Base-by-base conservation (phyloP, 2,797 vertebrate species). In the Chaunax sp. region DNA sequence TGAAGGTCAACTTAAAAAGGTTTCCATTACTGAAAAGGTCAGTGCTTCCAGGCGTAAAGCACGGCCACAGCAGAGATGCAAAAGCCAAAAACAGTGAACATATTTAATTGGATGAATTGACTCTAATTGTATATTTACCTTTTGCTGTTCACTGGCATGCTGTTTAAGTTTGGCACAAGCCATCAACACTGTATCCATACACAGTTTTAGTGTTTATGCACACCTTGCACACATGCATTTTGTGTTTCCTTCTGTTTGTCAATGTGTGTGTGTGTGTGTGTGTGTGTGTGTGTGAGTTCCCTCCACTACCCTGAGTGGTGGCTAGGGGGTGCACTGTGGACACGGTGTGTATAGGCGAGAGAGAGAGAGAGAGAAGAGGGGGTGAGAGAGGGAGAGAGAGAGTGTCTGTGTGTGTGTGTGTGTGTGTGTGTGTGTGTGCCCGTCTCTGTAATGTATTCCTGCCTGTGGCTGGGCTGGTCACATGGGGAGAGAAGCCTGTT, bases 391-490 rank as follows among this genome's bases (percentile, higher is more conserved):
- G 46, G 30, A 10, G 49, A 16, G 33, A 15, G n/a, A 3, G 62
- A 1, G 62, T 6, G 28, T 5, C 5, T 9, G 33, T 9, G 33
- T 9, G 33, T 3, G 57, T 4, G 70, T 2, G 41, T 10, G 49
- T 7, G 53, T 2, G 45, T 3, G 44, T 14, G 30, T 4, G 33
- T 19, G 40, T 7, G 53, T 28, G 26, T 6, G 49, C 15, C 64
- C 8, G 80, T 84, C 68, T 87, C 80, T 37, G 85, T 93, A 92
- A 93, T 93, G 86, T 93, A 93, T 92, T 92, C 92, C 87, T 93
- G 93, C 84, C 89, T 92, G 89, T 93, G 91, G 82, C 89, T 93
- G 92, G 79, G 94, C 90, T 95, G 94, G 95, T 96, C 95, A 96
- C 95, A 96, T 95, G 95, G 95, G 94, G 92, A 93, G 93, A 88